Evolutionary conservation across 1,140 invertebrate genomes (phyloP), one percentile per base, ranked within the genome.

Genomic region (Macrobrachium nipponense): DNA sequence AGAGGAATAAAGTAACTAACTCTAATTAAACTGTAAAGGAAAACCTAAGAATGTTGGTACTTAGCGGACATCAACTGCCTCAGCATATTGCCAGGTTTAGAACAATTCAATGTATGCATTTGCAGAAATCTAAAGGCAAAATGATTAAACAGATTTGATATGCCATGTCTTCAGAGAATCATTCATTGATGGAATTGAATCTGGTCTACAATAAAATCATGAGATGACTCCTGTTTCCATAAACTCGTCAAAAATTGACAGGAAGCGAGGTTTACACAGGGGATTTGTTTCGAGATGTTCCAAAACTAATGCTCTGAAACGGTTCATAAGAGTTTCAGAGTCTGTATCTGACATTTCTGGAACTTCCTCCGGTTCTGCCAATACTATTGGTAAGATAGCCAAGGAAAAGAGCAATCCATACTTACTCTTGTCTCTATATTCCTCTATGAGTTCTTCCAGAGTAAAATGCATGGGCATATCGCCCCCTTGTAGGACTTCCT

Each of bases 231-330:
- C 75, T 18, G 10, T 23, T 58, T 59, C 15, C 8, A 20, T 79
- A 27, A 79, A 14, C 10, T 79, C 77, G 62, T 79, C 77, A 27
- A 43, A 62, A 20, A 79, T 61, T n/a, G n/a, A 51, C 0, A 79
- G 17, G 2, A 79, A 62, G 14, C 59, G 20, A 14, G 20, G 23
- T 23, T 62, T 62, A 11, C 23, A 27, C 18, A 36, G 0, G 0
- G 7, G 51, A 51, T 51, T 51, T 51, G 10, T 18, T 36, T 62
- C 18, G 3, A 61, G 12, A 43, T 27, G 23, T n/a, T 79, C 2
- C 6, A n/a, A 61, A 58, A 43, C 36, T 15, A 61, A 3, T 17
- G 4, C 15, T 0, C 23, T 14, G 6, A 36, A 12, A 0, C 70
- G 43, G 4, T 70, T 3, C n/a, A 3, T n/a, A 17, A 5, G 7